phyloP scores from a whole-genome alignment of 2,113 vertebrate genomes.

The Nannobrachium achirus region DNA sequence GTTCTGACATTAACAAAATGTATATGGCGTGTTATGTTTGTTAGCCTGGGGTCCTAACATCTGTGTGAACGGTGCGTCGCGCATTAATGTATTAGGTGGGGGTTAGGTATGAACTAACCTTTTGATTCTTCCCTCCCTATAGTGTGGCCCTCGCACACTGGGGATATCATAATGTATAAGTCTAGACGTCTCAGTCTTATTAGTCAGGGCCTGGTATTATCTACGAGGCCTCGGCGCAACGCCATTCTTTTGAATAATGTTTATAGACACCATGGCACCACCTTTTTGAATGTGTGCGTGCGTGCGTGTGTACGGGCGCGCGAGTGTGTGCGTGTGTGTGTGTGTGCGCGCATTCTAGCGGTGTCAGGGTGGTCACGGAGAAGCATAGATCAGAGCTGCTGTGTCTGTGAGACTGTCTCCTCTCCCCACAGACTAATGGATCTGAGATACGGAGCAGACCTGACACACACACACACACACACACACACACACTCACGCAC shows the following conservation, averaged over 20 bases:
- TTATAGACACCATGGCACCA: constrained; percentile 28
- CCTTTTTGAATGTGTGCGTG: background rate
- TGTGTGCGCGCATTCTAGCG: constrained; percentile 20
- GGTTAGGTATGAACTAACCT: constrained; percentile 3
- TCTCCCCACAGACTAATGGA: constrained; percentile 59
- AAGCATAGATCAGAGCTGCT: constrained; percentile 55
- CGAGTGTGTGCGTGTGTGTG: constrained; percentile 7
- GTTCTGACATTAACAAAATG: background rate
- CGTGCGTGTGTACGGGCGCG: background rate
- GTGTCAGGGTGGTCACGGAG: constrained; percentile 45
- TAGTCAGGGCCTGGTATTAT: background rate
- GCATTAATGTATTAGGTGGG: background rate
- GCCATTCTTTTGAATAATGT: constrained; percentile 4
- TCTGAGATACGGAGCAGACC: constrained; percentile 60
- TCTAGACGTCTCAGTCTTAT: constrained; percentile 10
- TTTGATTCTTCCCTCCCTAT: background rate
- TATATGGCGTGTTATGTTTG: constrained; percentile 8
- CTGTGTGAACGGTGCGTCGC: background rate
- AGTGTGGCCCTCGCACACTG: constrained; percentile 1
- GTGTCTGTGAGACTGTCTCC: constrained; percentile 33
- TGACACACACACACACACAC: constrained; percentile 23
- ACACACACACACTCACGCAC: constrained; percentile 19
- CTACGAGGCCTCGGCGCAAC: constrained; percentile 1
- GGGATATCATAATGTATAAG: background rate
- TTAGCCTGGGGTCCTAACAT: constrained; percentile 7